Base-by-base conservation (phyloP, 37 sponge, comb jelly and placozoan genomes). In the Agelas oroides region DNA sequence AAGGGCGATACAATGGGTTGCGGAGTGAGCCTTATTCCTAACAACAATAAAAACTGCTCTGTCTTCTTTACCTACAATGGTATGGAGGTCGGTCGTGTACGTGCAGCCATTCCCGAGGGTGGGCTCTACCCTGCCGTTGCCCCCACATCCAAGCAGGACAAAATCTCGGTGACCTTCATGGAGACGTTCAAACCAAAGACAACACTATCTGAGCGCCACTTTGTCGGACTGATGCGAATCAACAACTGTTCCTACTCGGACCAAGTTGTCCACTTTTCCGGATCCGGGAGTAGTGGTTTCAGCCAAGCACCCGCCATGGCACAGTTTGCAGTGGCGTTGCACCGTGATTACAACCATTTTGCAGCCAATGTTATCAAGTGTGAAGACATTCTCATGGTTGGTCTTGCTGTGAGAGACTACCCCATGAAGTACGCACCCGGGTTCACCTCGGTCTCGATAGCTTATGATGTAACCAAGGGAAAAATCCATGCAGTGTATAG, bases 51-150 rank as follows among this genome's bases (percentile, higher is more conserved):
- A 37, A 52, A 71, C 65, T 86, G 91, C 46, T 65, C 59, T 18
- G 68, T 93, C 19, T 89, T 80, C 63, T 93, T 93, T 78, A 89
- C 91, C n/a, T 74, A 86, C 65, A 93, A 93, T 65, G 79, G 94
- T 0, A 39, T 66, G 15, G 79, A 76, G 67, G 65, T 93, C 1
- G 90, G 91, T 0, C 67, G 86, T 16, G 76, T 75, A 0, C 76
- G 79, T 25, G 28, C 79, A 2, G 55, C 68, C 3, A 16, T 79
- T 16, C 79, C 84, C 2, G 56, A 53, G 0, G 64, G 46, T 19
- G 92, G 84, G 0, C 46, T 92, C 52, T 84, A 75, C 60, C 92
- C 92, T 13, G 57, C 73, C 0, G n/a, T 92, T 0, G 58, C 72
- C 23, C 60, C 87, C 71, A 75, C 55, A 32, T 63, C 35, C 35